These are phyloP conservation scores for Loriculus beryllinus DNA, from an alignment of 2,797 vertebrate species.

Conservation along the genomic window DNA sequence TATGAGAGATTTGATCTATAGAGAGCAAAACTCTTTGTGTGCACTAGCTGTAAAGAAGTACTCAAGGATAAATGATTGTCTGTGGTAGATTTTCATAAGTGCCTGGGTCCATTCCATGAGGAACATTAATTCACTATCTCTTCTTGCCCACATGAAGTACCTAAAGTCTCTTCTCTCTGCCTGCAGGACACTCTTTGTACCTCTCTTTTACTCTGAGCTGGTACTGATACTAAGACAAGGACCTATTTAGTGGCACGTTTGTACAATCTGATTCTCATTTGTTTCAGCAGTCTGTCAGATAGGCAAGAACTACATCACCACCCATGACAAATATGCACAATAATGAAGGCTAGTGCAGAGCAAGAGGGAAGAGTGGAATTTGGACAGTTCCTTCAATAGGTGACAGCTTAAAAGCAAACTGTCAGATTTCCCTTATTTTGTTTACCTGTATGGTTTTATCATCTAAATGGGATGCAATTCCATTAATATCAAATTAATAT, in stretches of 20 bases:
- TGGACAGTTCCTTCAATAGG: background rate
- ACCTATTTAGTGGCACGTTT: background rate
- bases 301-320: background rate
- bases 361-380: too few species aligned
- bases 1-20: background rate
- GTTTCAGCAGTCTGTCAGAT: background rate
- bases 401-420: background rate
- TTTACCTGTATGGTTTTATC: background rate
- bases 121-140: background rate
- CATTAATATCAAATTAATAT: background rate
- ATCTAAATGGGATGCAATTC: background rate
- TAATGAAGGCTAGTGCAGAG: too few species aligned
- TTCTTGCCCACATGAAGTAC: background rate
- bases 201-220: background rate
- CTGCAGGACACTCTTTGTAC: background rate
- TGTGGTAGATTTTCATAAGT: background rate
- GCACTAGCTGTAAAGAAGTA: background rate
- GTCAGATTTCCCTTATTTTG: background rate
- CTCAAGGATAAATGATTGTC: accelerated
- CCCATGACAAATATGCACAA: accelerated
- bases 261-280: background rate
- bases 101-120: background rate
- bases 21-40: background rate
- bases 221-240: background rate
- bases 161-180: background rate